A percentile compares a stretch with the other conserved stretches of the same genome.
Evolutionary conservation across 2,888 invertebrate genomes (phyloP).

Genomic region (Doris montereyensis): DNA sequence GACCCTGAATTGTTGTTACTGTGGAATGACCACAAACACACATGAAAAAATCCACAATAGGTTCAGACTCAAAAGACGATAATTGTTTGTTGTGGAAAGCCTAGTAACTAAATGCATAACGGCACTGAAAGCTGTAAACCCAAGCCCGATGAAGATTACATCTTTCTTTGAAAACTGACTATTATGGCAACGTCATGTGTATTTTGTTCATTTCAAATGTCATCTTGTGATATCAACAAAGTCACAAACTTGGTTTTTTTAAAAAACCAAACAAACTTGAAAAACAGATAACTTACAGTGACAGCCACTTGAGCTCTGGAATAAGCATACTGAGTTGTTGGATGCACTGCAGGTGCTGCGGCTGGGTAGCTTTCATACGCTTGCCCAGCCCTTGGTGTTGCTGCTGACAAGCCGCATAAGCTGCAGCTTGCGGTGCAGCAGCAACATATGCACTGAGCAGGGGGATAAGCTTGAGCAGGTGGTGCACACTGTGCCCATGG

Average conservation of each 20-base stretch:
- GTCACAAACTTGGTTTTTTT: too few relatives aligned
- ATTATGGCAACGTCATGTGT: background rate
- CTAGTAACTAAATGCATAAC: too few relatives aligned
- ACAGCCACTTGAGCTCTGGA: slow-evolving; percentile 68
- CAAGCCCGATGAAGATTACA: too few relatives aligned
- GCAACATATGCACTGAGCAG: slow-evolving; percentile 87
- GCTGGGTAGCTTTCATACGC: slow-evolving; percentile 68
- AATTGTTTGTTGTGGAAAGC: too few relatives aligned
- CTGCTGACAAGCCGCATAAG: slow-evolving; percentile 83
- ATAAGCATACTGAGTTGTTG: slow-evolving; percentile 65
- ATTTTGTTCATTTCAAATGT: too few relatives aligned
- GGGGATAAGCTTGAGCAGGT: slow-evolving; percentile 84
- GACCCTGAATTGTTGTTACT: too few relatives aligned
- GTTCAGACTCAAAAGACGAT: too few relatives aligned
- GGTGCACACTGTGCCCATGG: slow-evolving; percentile 57
- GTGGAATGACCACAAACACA: too few relatives aligned
- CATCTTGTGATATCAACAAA: too few relatives aligned
- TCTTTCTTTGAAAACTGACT: too few relatives aligned
- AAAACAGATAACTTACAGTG: slow-evolving; percentile 52
- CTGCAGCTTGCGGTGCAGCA: slow-evolving; percentile 89
- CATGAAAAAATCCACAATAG: too few relatives aligned
- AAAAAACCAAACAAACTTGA: background rate
- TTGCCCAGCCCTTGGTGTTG: slow-evolving; percentile 82
- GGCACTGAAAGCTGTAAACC: too few relatives aligned
- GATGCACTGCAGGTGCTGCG: slow-evolving; percentile 50